A percentile compares a stretch with the other conserved stretches of the same genome.
These are phyloP conservation scores for Helostoma temminkii DNA, from an alignment of 2,797 vertebrate species.

Conservation along the genomic window DNA sequence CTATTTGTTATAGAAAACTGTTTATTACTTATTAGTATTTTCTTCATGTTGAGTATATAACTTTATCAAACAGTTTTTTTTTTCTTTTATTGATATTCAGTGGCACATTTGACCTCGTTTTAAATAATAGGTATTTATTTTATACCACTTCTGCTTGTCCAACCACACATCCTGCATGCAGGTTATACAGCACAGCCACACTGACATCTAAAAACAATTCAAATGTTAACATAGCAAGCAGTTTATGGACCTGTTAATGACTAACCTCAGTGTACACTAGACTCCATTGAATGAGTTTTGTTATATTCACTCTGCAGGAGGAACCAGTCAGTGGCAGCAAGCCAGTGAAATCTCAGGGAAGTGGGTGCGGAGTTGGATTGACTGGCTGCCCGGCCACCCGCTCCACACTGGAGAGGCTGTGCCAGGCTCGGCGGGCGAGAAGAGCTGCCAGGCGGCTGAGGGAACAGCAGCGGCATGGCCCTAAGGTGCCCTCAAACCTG, in stretches of 20 bases:
- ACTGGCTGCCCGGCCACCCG: slow-evolving; percentile 88
- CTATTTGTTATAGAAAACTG: neutral
- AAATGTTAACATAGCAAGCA: neutral
- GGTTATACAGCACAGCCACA: neutral
- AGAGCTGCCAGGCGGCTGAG: slow-evolving; percentile 89
- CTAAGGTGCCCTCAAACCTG: slow-evolving; percentile 91
- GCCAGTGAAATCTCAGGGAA: slow-evolving; percentile 96
- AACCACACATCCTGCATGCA: too few species aligned
- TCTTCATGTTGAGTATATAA: too few species aligned
- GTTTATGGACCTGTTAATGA: neutral
- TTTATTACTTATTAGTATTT: too few species aligned
- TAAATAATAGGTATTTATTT: too few species aligned
- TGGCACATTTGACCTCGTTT: too few species aligned
- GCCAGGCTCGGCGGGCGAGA: slow-evolving; percentile 88
- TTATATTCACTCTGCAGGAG: slow-evolving; percentile 82
- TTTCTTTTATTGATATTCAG: too few species aligned
- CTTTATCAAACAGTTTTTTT: too few species aligned
- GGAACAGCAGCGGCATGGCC: slow-evolving; percentile 83
- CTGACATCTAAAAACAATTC: neutral
- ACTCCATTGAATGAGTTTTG: neutral
- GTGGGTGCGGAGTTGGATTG: slow-evolving; percentile 59
- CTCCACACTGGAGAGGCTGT: slow-evolving; percentile 87
- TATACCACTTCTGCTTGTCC: too few species aligned
- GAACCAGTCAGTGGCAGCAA: slow-evolving; percentile 87
- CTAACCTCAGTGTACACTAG: neutral